Percentiles rank a stretch among this genome's conserved stretches.
Conservation (phyloP, 2,797 vertebrate species). For the Scolopax rusticola region DNA sequence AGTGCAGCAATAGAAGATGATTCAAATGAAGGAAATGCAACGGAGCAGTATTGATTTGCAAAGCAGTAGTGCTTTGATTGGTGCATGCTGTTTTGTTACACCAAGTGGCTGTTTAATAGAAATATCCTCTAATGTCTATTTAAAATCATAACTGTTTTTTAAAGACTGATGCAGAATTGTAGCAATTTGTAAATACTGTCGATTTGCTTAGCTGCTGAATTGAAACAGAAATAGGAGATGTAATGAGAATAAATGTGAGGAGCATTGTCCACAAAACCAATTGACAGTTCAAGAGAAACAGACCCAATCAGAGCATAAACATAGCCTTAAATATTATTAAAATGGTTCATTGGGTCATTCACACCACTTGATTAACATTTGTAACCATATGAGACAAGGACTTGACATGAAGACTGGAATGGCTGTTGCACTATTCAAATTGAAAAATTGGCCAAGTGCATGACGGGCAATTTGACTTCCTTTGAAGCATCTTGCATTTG, state of each 20-base stretch:
- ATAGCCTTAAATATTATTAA: constrained; percentile 42
- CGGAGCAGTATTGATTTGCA: not conserved
- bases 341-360: not conserved
- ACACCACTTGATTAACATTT: constrained; percentile 28
- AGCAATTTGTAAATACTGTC: not conserved
- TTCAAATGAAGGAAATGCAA: not conserved
- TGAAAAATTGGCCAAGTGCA: constrained; percentile 3
- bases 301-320: constrained; percentile 11
- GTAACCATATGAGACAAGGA: constrained; percentile 2
- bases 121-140: not conserved
- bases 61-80: not conserved
- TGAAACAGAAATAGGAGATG: constrained; percentile 20
- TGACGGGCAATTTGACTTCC: constrained; percentile 16
- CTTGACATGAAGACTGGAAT: constrained; percentile 33
- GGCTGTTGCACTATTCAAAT: constrained; percentile 26
- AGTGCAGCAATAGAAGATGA: not conserved
- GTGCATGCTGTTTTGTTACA: not conserved
- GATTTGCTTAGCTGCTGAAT: not conserved
- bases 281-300: constrained; percentile 29
- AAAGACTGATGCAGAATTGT: not conserved
- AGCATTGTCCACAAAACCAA: not conserved
- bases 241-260: constrained; percentile 27
- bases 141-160: constrained; percentile 14
- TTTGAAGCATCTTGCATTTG: constrained; percentile 32
- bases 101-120: not conserved